Conservation (phyloP, 2,113 vertebrate genomes). For the Delphinapterus leucas region DNA sequence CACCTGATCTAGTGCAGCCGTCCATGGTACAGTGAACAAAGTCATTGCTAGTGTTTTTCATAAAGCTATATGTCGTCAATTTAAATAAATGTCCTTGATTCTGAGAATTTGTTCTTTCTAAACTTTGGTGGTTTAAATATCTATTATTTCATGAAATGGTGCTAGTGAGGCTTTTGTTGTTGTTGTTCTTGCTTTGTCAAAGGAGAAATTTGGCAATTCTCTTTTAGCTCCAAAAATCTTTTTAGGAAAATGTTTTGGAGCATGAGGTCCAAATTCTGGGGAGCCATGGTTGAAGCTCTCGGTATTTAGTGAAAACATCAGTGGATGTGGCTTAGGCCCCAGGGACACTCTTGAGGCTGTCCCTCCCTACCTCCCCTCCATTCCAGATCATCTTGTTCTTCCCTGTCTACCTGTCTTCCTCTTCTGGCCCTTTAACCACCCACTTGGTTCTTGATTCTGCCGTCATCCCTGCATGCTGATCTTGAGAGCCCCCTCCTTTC, state of each 20-base stretch:
- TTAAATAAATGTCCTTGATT: background rate
- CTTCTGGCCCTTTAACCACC: background rate
- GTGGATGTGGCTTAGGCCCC: background rate
- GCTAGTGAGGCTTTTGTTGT: background rate
- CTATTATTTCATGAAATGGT: background rate
- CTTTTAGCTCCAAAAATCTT: background rate
- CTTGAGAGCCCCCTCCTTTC: background rate
- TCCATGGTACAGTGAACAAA: background rate
- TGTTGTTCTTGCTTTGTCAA: background rate
- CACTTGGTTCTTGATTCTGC: background rate
- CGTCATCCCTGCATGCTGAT: background rate
- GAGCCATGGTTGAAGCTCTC: background rate
- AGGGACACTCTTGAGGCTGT: background rate
- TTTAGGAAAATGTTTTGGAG: background rate
- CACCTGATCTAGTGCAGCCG: background rate
- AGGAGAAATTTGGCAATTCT: background rate
- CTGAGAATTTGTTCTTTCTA: background rate
- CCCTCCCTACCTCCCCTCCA: rapidly evolving
- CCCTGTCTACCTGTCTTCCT: background rate
- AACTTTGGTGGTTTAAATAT: background rate
- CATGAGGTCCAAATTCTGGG: background rate
- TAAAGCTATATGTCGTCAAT: background rate
- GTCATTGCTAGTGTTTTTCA: background rate
- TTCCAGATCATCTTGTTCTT: background rate
- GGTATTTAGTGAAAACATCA: background rate